Base-by-base conservation (phyloP, 2,888 invertebrate genomes). In the Lumbricus terrestris region DNA sequence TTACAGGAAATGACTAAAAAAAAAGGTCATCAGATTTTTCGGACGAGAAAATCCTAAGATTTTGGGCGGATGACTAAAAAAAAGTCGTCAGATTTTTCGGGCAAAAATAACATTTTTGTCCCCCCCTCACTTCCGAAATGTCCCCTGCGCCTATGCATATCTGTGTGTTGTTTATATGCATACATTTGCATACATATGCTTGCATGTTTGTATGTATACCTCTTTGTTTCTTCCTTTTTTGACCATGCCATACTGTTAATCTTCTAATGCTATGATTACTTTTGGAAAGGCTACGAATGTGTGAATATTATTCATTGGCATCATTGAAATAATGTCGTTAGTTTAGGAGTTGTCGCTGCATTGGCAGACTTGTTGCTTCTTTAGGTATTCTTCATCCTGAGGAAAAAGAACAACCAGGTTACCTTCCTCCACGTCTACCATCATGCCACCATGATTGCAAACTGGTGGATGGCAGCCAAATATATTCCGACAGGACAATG, bases 381-480 rank as follows among this genome's bases (percentile, higher is more conserved):
- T 18, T 91, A 94, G 94, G 90, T 93, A 18, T 94, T 95, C 91
- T 95, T 95, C 92, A 93, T 95, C 90, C 91, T 95, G 88, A 91
- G 94, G 47, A 95, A 94, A 92, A 95, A 95, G 93, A 93, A 94
- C 91, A 93, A 91, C 85, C 95, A 95, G 92, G 93, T 95, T 34
- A 92, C 93, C 85, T 94, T 95, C 90, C 93, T 95, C 0, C 95
- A 95, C 92, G 93, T 95, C 18, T 95, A 95, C 91, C 95, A 95
- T 91, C 95, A 95, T 91, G 92, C 93, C 37, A 94, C 94, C 29
- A 95, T 95, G 95, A 94, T 94, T 35, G 82, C 93, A 13, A 91
- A 94, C 85, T 95, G 95, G 95, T 95, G 94, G 93, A 92, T 94
- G 40, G 94, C 94, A 20, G 94, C 94, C 82, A 93, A 93, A 54